These are phyloP conservation scores for Lysandra coridon DNA, from an alignment of 2,888 invertebrate species.

Conservation along the genomic window DNA sequence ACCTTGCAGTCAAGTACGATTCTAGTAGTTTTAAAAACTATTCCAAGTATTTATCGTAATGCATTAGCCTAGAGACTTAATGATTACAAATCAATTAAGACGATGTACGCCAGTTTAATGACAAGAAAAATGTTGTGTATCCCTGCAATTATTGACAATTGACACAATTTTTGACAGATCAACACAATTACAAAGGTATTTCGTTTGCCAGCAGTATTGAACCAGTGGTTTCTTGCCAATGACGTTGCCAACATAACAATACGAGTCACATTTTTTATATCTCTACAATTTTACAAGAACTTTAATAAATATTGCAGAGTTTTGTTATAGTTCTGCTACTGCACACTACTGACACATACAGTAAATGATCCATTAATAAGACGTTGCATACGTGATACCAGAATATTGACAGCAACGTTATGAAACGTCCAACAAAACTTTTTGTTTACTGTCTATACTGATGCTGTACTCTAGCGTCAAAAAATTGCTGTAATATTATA, in stretches of 20 bases:
- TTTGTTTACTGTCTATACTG: no score
- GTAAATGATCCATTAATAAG: no score
- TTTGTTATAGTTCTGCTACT: no score
- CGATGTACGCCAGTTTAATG: conserved; percentile 4
- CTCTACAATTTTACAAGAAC: no score
- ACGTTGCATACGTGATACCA: no score
- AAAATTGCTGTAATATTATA: no score
- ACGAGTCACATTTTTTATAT: no score
- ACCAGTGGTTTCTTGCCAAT: not conserved
- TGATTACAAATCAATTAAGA: not conserved
- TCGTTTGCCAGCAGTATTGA: not conserved
- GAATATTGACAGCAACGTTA: no score
- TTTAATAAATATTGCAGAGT: no score
- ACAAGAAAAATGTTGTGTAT: not conserved
- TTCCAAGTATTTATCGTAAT: not conserved
- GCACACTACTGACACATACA: no score
- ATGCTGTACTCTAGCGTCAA: no score
- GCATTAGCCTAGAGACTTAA: not conserved
- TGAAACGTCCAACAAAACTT: no score
- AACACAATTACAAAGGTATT: not conserved
- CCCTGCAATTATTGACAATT: conserved; percentile 13
- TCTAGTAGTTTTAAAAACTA: not conserved
- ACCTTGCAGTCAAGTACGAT: not conserved
- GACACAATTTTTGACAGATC: conserved; percentile 11
- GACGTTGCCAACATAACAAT: not conserved